Conservation (phyloP, 2,797 vertebrate genomes). For the Cygnus olor region DNA sequence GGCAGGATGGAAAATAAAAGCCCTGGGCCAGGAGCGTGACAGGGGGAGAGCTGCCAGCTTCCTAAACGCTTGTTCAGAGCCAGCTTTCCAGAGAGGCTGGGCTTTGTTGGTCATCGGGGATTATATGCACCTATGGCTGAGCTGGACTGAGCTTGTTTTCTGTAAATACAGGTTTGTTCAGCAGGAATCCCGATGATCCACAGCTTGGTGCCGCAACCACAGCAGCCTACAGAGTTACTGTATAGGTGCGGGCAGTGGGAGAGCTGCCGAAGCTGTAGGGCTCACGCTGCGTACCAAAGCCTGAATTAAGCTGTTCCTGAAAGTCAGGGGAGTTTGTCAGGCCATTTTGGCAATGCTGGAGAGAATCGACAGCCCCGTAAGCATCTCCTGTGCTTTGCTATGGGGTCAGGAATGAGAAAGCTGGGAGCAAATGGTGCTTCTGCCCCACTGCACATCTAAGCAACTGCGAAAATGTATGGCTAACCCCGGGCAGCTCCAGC, state of each 20-base stretch:
- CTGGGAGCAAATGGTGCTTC: neutral
- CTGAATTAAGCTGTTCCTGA: neutral
- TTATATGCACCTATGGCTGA: neutral
- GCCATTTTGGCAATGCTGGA: neutral
- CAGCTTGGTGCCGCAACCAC: neutral
- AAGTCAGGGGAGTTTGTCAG: neutral
- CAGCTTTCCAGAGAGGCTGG: neutral
- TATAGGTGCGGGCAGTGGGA: neutral
- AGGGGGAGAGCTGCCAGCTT: conserved; percentile 55
- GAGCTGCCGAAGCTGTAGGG: neutral
- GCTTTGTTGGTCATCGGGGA: neutral
- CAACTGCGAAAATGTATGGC: neutral
- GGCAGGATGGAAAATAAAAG: conserved; percentile 57
- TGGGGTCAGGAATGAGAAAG: neutral
- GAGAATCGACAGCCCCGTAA: neutral
- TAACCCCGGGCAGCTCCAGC: too few species aligned
- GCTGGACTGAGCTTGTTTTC: neutral
- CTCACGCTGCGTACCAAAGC: neutral
- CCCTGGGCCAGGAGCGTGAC: conserved; percentile 55
- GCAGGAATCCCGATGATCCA: neutral
- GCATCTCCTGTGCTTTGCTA: neutral
- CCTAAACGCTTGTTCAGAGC: conserved; percentile 27
- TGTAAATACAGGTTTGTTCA: neutral
- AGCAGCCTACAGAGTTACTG: neutral
- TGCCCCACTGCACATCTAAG: neutral